Percentiles rank a stretch among this genome's conserved stretches.
Evolutionary conservation across 2,113 vertebrate species (phyloP).

Genomic region (Gopherus evgoodei): DNA sequence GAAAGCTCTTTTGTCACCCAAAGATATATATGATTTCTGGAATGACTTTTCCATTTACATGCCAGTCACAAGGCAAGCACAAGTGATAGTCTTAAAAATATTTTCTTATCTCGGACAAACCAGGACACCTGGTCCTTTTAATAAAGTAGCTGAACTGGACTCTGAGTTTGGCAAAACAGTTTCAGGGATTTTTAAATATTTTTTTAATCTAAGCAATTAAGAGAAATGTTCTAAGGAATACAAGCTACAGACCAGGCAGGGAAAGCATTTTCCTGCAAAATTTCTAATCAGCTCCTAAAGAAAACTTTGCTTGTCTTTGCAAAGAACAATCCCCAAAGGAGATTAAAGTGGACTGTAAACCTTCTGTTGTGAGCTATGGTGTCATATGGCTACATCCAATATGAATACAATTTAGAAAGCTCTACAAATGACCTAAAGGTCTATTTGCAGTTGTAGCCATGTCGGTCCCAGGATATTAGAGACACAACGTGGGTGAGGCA

Average conservation of each 20-base stretch:
- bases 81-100: neutral
- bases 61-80: neutral
- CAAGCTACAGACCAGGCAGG: conserved; percentile 35
- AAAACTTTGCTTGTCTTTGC: conserved; percentile 29
- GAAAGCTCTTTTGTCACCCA: conserved; percentile 20
- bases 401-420: neutral
- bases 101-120: neutral
- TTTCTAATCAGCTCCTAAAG: conserved; percentile 5
- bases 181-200: neutral
- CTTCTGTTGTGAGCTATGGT: neutral
- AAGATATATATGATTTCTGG: neutral
- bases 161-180: neutral
- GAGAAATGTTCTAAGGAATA: conserved; percentile 60
- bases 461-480: neutral
- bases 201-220: conserved; percentile 32
- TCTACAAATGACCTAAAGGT: neutral
- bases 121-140: conserved; percentile 38
- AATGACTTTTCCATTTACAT: neutral
- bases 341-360: neutral
- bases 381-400: neutral
- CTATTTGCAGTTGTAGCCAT: neutral
- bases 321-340: neutral
- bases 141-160: conserved; percentile 53
- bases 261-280: conserved; percentile 25
- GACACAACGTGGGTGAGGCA: neutral